Conservation (phyloP, 2,113 vertebrate genomes). For the Hemiprocne comata region DNA sequence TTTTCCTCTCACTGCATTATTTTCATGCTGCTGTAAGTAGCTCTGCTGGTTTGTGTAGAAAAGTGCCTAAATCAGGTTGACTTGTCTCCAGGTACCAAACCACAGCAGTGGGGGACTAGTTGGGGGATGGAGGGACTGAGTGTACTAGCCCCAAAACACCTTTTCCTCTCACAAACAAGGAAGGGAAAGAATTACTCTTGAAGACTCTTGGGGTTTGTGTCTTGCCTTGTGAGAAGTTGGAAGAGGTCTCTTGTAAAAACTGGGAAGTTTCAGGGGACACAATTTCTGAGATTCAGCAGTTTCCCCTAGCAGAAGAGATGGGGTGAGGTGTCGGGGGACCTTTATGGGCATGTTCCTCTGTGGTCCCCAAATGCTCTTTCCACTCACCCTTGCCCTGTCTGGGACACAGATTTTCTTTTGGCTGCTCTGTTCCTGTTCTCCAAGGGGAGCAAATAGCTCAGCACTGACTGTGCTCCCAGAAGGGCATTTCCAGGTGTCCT, state of each 20-base stretch:
- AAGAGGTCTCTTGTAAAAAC: not conserved
- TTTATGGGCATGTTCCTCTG: not conserved
- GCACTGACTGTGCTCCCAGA: not conserved
- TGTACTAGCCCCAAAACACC: not conserved
- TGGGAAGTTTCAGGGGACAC: not conserved
- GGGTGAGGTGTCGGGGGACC: not conserved
- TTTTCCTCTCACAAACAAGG: not conserved
- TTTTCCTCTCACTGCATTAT: not conserved
- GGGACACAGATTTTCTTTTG: not conserved
- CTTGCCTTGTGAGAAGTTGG: not conserved
- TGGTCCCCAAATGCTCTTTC: not conserved
- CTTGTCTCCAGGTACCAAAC: not conserved
- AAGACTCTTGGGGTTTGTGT: not conserved
- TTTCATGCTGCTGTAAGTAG: not conserved
- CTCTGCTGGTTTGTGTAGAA: not conserved
- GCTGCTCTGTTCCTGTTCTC: not conserved
- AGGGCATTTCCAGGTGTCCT: not conserved
- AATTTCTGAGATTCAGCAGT: not conserved
- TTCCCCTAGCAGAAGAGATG: not conserved
- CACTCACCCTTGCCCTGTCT: not conserved
- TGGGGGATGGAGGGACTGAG: not conserved
- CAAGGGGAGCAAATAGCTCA: not conserved
- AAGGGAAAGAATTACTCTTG: not conserved
- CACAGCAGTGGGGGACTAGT: not conserved
- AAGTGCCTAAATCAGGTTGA: not conserved